phyloP scores from a whole-genome alignment of 2,888 invertebrate species.

The Amphimallon solstitiale region DNA sequence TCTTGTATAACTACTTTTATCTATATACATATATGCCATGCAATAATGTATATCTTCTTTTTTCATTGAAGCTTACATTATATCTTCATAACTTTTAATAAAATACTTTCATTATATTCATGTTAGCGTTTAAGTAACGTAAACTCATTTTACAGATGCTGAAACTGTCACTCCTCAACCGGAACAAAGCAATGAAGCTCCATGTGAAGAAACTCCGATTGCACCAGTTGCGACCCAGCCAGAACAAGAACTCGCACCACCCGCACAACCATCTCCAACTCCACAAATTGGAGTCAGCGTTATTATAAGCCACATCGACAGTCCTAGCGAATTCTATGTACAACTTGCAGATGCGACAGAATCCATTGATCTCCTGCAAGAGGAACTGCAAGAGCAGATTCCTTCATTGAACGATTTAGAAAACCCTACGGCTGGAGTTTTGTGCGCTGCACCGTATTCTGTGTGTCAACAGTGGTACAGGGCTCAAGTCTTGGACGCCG shows the following conservation, averaged over 20 bases:
- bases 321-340: conserved; percentile 80
- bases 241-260: not conserved
- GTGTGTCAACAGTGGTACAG: conserved; percentile 92
- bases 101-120: too few relatives aligned
- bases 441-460: conserved; percentile 82
- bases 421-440: conserved; percentile 69
- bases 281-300: conserved; percentile 64
- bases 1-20: too few relatives aligned
- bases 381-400: conserved; percentile 71
- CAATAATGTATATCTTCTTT: too few relatives aligned
- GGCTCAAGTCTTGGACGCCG: conserved; percentile 85
- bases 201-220: not conserved
- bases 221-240: not conserved
- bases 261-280: conserved; percentile 2
- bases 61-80: too few relatives aligned
- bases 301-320: conserved; percentile 77
- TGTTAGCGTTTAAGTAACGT: too few relatives aligned
- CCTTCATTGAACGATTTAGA: conserved; percentile 64
- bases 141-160: not conserved
- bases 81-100: too few relatives aligned
- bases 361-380: conserved; percentile 71
- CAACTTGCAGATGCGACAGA: conserved; percentile 70
- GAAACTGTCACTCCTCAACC: not conserved
- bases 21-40: too few relatives aligned
- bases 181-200: not conserved